Base-by-base conservation (phyloP, 2,797 vertebrate genomes). In the Sebastes cheni region DNA sequence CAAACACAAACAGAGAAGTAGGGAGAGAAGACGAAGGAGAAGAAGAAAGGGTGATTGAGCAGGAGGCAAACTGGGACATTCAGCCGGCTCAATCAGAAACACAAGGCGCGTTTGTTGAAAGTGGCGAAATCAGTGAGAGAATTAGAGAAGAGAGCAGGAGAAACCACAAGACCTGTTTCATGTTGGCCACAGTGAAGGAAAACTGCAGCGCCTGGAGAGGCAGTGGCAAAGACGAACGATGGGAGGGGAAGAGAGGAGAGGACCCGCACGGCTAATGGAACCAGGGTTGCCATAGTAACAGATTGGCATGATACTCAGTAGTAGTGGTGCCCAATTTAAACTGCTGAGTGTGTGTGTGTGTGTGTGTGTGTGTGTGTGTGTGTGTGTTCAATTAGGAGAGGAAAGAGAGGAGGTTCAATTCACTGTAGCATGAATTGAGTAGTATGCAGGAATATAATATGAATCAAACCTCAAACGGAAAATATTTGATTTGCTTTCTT, bases 271-370 rank as follows among this genome's bases (percentile, higher is more conserved):
- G 79, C 86, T 86, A 87, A 89, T 86, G 84, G 90, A 86, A 79
- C 32, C 6, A 25, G 27, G 68, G 94, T 95, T 95, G 81, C 89
- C 86, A 94, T 95, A 66, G 94, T 80, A 91, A 96, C 94, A 91
- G 90, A 94, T 94, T 94, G 91, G 88, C 88, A 92, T 85, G 80
- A 75, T 75, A 79, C 80, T 82, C 84, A 72, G 82, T 69, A 25
- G 80, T 81, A 82, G 82, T 78, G 66, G 80, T 87, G 77, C 78
- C 81, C 74, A 72, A 75, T 88, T 85, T 85, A 69, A 77, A 84
- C 81, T 83, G 69, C 59, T 89, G 80, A 66, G 79, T 84, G 68
- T 74, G 36, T 76, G 77, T 66, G 32, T 65, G n/a, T 56, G 52
- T 67, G 50, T 16, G 39, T 34, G 27, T 34, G 27, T n/a, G 56